Percentiles rank a stretch among this genome's conserved stretches.
These are phyloP conservation scores for Dasyprocta punctata DNA, from an alignment of 2,113 vertebrate genomes.

Conservation along the genomic window DNA sequence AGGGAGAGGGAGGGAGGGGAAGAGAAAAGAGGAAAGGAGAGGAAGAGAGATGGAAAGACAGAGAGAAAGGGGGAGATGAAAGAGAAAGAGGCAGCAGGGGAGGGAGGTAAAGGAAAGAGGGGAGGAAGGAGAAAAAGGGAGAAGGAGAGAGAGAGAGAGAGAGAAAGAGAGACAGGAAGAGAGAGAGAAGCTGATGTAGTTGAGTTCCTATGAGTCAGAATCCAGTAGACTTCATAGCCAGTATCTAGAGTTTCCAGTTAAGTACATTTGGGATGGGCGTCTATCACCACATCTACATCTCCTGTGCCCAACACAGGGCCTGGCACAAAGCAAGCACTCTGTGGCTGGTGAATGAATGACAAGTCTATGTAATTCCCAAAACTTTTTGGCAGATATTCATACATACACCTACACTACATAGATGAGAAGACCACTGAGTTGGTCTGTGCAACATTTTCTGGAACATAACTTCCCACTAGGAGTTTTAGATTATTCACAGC, in stretches of 20 bases:
- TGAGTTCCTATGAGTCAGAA: neutral
- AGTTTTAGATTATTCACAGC: conserved; percentile 8
- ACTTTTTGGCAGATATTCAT: neutral
- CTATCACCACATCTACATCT: neutral
- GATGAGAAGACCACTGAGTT: neutral
- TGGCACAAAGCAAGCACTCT: neutral
- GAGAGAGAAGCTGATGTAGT: neutral
- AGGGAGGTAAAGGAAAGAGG: neutral
- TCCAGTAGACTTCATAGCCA: neutral
- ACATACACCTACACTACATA: neutral
- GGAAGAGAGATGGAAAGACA: neutral
- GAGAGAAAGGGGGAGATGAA: neutral
- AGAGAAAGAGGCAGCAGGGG: neutral
- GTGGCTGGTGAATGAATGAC: neutral
- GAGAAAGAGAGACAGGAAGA: neutral
- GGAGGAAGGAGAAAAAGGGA: too few species aligned
- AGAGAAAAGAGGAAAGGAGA: neutral
- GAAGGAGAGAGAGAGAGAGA: neutral
- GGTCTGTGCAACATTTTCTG: neutral
- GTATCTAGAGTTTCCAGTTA: neutral
- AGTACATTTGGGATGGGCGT: neutral
- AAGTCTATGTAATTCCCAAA: neutral
- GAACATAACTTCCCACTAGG: conserved; percentile 12
- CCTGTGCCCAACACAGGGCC: neutral
- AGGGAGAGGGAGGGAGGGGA: fast-evolving